Evolutionary conservation across 2,113 vertebrate genomes (phyloP), one percentile per base, ranked within the genome.

Genomic region (Mobula hypostoma): DNA sequence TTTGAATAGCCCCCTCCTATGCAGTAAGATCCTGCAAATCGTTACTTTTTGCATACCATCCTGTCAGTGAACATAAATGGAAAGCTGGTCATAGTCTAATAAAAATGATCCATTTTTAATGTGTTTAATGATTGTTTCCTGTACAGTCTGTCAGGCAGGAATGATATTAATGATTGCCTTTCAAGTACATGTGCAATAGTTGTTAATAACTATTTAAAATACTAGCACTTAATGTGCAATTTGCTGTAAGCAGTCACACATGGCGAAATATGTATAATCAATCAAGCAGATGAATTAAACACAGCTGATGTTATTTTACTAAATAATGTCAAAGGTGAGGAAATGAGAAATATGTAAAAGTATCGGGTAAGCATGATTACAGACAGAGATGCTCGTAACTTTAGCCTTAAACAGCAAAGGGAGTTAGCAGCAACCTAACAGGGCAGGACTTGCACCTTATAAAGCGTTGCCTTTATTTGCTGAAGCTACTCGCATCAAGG

Each of bases 151-250:
- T 93, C 70, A 76, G 68, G 68, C 19, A 76, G 70, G 91, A 93
- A 93, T 93, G 68, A 93, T 27, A 21, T 72, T 72, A 8, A 4
- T 74, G 40, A 48, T 21, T 2, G 68, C 29, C 61, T 92, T 92
- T 66, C 66, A 74, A 93, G 56, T 74, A 56, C 61, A 87, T 61
- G 48, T 40, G 72, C 91, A 93, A 29, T 93, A 48, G 8, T 68
- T 93, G 91, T 74, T 70, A 93, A 7, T 93, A 56, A 93, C 32
- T 27, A 74, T 70, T 93, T 93, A 93, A 93, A 74, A 74, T 93
- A 56, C 91, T 93, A 56, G 91, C 70, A 74, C 91, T 93, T 74
- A 56, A 74, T 74, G 19, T 56, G 91, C 68, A 76, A 74, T 56
- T 74, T 27, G 36, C 74, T 24, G 70, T 74, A 93, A 74, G 7